Evolutionary conservation across 2,797 vertebrate genomes (phyloP).

Genomic region (Thripadectes ignobilis): DNA sequence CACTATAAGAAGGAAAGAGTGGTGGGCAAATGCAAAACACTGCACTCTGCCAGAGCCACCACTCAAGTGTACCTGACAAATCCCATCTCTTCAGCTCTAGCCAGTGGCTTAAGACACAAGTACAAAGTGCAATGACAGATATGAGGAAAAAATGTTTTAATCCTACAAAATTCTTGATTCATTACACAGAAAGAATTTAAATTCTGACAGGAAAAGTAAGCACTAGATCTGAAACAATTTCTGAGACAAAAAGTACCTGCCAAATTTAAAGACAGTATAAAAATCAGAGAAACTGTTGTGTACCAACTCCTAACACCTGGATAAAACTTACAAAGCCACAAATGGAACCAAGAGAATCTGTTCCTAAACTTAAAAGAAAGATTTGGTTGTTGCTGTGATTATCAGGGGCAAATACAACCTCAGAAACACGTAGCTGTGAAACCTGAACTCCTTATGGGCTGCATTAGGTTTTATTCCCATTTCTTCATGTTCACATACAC

Average conservation of each 20-base stretch:
- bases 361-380: not conserved
- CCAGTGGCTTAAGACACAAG: not conserved
- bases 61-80: not conserved
- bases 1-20: not conserved
- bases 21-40: not conserved
- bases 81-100: not conserved
- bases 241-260: not conserved
- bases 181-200: not conserved
- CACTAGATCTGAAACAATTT: not conserved
- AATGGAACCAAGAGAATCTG: not conserved
- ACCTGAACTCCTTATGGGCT: not conserved
- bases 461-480: not conserved
- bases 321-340: not conserved
- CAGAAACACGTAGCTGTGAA: not conserved
- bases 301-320: not conserved
- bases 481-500: not conserved
- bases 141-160: not conserved
- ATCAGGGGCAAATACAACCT: not conserved
- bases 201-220: not conserved
- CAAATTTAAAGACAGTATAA: not conserved
- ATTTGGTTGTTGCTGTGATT: not conserved
- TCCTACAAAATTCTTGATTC: not conserved
- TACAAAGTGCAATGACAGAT: not conserved
- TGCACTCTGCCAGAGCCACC: not conserved
- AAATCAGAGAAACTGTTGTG: not conserved